Conservation (phyloP, 1,140 invertebrate genomes). For the Littorina saxatilis region DNA sequence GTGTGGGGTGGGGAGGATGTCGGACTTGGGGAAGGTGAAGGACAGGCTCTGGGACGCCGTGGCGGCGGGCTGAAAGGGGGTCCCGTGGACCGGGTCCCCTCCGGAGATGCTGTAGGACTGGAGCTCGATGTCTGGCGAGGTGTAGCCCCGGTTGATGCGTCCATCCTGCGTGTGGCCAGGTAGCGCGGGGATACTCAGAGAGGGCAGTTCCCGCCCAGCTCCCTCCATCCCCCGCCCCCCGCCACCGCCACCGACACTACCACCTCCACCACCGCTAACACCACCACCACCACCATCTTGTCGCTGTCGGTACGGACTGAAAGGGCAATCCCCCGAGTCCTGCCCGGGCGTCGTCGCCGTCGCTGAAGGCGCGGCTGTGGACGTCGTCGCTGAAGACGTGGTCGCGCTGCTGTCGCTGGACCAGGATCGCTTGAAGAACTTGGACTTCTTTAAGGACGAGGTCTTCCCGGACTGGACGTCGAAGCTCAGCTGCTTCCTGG, state of each 20-base stretch:
- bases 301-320: background rate
- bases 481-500: background rate
- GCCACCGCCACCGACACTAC: background rate
- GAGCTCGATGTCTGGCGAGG: slow-evolving; percentile 69
- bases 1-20: background rate
- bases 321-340: background rate
- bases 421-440: slow-evolving; percentile 20
- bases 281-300: background rate
- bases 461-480: background rate
- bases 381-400: background rate
- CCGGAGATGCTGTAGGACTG: slow-evolving; percentile 53
- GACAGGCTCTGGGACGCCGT: slow-evolving; percentile 9
- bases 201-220: slow-evolving; percentile 35
- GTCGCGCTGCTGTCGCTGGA: slow-evolving; percentile 18
- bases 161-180: slow-evolving; percentile 52
- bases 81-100: background rate
- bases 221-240: slow-evolving; percentile 37
- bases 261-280: background rate
- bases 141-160: slow-evolving; percentile 66
- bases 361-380: background rate
- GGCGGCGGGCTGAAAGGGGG: too few species aligned
- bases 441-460: background rate
- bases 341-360: slow-evolving; percentile 10
- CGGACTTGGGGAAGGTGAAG: slow-evolving; percentile 6
- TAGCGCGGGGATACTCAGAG: slow-evolving; percentile 38